Evolutionary conservation across 2,113 vertebrate genomes (phyloP).

Genomic region (Vicugna pacos): DNA sequence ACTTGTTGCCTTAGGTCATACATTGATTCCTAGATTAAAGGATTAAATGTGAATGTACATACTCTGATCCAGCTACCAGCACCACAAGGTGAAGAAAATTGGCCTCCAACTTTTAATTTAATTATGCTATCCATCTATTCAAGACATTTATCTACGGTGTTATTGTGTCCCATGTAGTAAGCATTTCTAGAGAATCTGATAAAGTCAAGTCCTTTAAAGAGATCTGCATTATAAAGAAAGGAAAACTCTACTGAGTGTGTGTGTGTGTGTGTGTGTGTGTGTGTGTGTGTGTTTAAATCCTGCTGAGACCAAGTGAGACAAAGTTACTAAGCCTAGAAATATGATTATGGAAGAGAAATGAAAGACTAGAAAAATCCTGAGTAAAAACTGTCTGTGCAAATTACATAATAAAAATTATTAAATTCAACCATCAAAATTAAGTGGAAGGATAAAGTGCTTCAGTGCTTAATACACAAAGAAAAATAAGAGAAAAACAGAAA

Average conservation of each 20-base stretch:
- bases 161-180: neutral
- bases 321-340: neutral
- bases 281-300: neutral
- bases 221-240: neutral
- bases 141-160: neutral
- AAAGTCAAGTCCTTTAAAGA: neutral
- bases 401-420: neutral
- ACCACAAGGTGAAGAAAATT: slow-evolving; percentile 3
- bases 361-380: neutral
- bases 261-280: neutral
- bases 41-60: slow-evolving; percentile 69
- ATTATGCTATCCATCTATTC: neutral
- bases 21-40: slow-evolving; percentile 72
- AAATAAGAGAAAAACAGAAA: neutral
- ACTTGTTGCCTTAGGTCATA: slow-evolving; percentile 62
- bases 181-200: slow-evolving; percentile 5
- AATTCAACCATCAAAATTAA: neutral
- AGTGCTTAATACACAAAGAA: neutral
- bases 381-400: neutral
- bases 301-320: neutral
- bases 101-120: slow-evolving; percentile 29
- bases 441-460: neutral
- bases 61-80: slow-evolving; percentile 26
- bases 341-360: neutral
- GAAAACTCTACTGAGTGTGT: neutral